Evolutionary conservation across 2,888 invertebrate species (phyloP).

Genomic region (Drosophila anomalipes): DNA sequence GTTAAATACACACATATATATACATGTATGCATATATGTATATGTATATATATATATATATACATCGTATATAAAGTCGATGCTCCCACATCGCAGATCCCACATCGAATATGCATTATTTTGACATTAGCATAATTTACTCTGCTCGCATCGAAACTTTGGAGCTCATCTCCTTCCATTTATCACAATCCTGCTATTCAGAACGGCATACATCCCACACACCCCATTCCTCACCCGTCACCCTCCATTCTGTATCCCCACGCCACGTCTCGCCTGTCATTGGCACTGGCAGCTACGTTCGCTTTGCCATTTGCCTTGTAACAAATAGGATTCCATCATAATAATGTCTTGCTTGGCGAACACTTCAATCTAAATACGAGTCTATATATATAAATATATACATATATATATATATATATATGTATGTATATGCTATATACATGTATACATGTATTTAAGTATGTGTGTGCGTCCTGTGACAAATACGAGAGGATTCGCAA

Average conservation of each 20-base stretch:
- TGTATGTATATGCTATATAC: constrained; percentile 3
- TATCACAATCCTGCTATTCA: constrained; percentile 49
- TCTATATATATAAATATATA: constrained; percentile 15
- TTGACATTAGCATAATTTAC: constrained; percentile 84
- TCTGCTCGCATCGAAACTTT: constrained; percentile 59
- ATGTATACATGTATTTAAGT: constrained; percentile 12
- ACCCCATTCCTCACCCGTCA: background rate
- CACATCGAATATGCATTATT: constrained; percentile 82
- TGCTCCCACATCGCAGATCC: constrained; percentile 53
- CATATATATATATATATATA: constrained; percentile 16
- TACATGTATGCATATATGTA: background rate
- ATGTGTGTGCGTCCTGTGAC: constrained; percentile 68
- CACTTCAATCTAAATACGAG: constrained; percentile 59
- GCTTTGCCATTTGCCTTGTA: constrained; percentile 71
- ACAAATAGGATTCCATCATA: constrained; percentile 83
- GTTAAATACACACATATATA: background rate
- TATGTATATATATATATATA: constrained; percentile 3
- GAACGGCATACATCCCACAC: constrained; percentile 11
- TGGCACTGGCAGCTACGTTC: constrained; percentile 67
- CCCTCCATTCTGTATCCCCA: background rate
- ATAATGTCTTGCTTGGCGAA: constrained; percentile 73
- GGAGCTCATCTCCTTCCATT: constrained; percentile 54
- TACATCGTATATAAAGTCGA: constrained; percentile 24
- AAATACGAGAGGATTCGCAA: constrained; percentile 81
- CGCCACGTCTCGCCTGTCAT: constrained; percentile 54